Base-by-base conservation (phyloP, 2,888 invertebrate species). In the Drosophila planitibia region DNA sequence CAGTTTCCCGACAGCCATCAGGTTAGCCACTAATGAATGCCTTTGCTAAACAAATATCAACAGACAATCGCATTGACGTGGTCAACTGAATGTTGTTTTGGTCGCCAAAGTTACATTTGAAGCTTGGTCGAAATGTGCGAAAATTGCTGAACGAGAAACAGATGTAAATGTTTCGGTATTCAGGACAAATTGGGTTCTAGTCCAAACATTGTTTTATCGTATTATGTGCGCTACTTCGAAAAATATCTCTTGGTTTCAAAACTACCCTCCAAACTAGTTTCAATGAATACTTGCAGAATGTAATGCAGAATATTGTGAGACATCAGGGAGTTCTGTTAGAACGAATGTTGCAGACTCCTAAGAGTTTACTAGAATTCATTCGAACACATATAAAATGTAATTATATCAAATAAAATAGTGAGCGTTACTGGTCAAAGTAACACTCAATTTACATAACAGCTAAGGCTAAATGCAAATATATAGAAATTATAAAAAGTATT, bases 21-120 rank as follows among this genome's bases (percentile, higher is more conserved):
- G 61, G 64, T 76, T 76, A 61, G 68, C 74, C 79, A 65, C 79
- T 77, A 79, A 79, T 74, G 61, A 77, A 68, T 68, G 79, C 64
- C 58, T 49, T 32, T 30, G 41, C 41, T 79, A 74, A 79, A 74
- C 76, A 73, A 76, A 78, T 68, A 67, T 68, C 57, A 60, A 64
- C 53, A 39, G 60, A 41, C 33, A 37, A 60, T 19, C 28, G 30
- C 37, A 39, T 37, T 58, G 41, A 30, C n/a, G 14, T 10, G 30
- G 58, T 58, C 41, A 58, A 58, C 41, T 41, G 39, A 62, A 69
- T 55, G 51, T 47, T 60, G 39, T 76, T 74, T 64, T 60, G 64
- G 58, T 68, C 64, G 68, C 25, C 79, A 67, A 76, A 74, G 74
- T 79, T 74, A 68, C 79, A 74, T 68, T 76, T 74, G 61, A 60